Evolutionary conservation across 1,140 invertebrate genomes (phyloP), one percentile per base, ranked within the genome.

Genomic region (Drosophila murphyi): DNA sequence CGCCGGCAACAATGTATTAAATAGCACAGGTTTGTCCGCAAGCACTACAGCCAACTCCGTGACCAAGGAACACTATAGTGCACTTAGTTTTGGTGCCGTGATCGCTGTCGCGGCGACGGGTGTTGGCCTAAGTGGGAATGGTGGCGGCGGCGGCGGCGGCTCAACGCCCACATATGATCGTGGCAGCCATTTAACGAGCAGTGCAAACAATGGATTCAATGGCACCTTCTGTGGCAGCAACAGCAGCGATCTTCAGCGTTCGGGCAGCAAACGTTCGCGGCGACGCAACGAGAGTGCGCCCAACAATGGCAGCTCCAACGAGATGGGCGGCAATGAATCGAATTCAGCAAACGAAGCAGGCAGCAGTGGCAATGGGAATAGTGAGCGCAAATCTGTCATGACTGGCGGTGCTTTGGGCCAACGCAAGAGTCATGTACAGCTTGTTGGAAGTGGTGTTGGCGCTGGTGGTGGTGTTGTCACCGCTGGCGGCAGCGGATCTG

Each of bases 331-430:
- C 47, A 92, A 92, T 52, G 91, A 92, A 72, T 91, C 91, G 0
- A 92, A 92, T 64, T 92, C 91, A 2, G 91, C 91, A 0, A 92
- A 92, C 34, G 91, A 92, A 60, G 80, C 80, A 6, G 78, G 80
- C 7, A 78, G 83, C 41, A 83, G 85, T 65, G 81, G 81, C 5
- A 71, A 61, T 20, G 68, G 68, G 2, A 50, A 52, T 7, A 35
- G 61, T 5, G 68, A 76, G 31, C 61, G 69, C 7, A 75, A 75
- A 32, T 8, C 37, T n/a, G 61, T 54, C 2, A 45, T 67, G 34
- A 63, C 41, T 32, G 82, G 78, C 29, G 69, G 57, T 43, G 10
- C 5, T 34, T 20, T 62, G 20, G 60, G 60, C 1, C 60, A 62
- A 8, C 62, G 62, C n/a, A 64, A 64, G 31, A 54, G 62, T 10